Percentiles rank a stretch among this genome's conserved stretches.
phyloP scores from a whole-genome alignment of 2,797 vertebrate genomes.

The Silurus aristotelis region DNA sequence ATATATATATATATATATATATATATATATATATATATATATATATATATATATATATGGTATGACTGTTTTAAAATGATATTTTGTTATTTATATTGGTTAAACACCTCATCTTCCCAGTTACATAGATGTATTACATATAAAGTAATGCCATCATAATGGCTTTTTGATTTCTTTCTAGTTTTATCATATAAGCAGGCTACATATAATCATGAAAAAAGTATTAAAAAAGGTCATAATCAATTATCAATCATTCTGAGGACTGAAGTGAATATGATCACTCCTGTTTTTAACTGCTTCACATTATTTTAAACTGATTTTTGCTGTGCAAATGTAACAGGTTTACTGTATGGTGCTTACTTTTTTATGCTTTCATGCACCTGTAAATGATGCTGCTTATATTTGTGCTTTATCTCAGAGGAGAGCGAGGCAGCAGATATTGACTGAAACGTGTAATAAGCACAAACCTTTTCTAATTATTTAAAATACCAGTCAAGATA shows the following conservation, averaged over 20 bases:
- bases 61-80: neutral
- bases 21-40: too few species aligned
- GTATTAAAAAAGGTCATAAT: neutral
- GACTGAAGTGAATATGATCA: neutral
- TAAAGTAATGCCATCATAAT: neutral
- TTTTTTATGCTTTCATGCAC: neutral
- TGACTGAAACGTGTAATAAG: neutral
- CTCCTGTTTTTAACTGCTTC: neutral
- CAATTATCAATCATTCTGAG: neutral
- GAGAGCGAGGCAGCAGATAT: neutral
- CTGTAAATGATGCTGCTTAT: neutral
- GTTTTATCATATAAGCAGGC: neutral
- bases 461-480: neutral
- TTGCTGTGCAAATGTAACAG: neutral
- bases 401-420: neutral
- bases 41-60: neutral
- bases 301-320: neutral
- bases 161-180: neutral
- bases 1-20: too few species aligned
- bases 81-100: neutral
- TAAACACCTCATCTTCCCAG: neutral
- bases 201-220: neutral
- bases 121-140: too few species aligned
- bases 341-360: neutral
- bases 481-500: conserved; percentile 4